Evolutionary conservation across 2,113 vertebrate genomes (phyloP).

Genomic region (Phalacrocorax brasilianus): DNA sequence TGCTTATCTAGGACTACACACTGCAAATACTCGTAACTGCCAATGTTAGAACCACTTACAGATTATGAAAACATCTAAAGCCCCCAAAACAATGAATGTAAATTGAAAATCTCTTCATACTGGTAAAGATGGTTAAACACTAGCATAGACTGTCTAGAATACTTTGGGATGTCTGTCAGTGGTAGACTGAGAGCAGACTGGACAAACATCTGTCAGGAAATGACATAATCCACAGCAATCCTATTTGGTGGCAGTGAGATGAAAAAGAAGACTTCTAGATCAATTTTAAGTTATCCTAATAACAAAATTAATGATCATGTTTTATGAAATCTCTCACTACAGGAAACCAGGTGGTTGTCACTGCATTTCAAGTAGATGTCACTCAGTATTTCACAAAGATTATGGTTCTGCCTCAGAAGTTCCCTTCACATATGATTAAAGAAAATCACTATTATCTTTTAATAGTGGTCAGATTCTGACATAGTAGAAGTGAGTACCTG

Average conservation of each 20-base stretch:
- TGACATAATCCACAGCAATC: not conserved
- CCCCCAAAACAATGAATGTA: accelerated
- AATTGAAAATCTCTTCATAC: not conserved
- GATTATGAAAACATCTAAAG: not conserved
- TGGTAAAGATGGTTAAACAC: not conserved
- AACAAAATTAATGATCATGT: not conserved
- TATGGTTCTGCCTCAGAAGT: not conserved
- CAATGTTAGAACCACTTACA: not conserved
- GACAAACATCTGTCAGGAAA: not conserved
- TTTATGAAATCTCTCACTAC: not conserved
- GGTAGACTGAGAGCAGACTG: not conserved
- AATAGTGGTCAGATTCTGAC: not conserved
- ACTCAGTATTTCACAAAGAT: not conserved
- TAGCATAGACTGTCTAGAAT: not conserved
- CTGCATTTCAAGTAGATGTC: not conserved
- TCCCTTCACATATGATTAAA: not conserved
- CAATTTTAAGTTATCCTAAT: not conserved
- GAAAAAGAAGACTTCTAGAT: not conserved
- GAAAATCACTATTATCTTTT: not conserved
- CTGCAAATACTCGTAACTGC: not conserved
- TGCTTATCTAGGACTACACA: not conserved
- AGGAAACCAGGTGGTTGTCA: not conserved
- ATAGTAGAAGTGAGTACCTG: not conserved
- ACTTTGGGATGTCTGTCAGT: not conserved
- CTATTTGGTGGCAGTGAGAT: not conserved